Evolutionary conservation across 2,113 vertebrate species (phyloP).

Genomic region (Synchiropus splendidus): DNA sequence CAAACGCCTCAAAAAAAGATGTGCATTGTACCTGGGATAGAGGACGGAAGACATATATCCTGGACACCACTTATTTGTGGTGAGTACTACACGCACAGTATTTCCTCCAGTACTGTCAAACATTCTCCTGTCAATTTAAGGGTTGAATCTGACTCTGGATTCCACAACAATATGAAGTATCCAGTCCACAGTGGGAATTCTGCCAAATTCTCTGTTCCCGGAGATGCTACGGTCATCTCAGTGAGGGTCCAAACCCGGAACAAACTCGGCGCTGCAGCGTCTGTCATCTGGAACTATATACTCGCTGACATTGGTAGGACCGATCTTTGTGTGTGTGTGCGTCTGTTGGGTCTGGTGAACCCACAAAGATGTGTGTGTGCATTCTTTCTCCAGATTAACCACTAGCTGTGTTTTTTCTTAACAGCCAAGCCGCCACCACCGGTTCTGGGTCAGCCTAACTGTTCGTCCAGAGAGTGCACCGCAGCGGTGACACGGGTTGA

Average conservation of each 20-base stretch:
- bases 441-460: conserved; percentile 10
- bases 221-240: conserved; percentile 26
- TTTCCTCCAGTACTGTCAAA: too few relatives aligned
- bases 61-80: conserved; percentile 24
- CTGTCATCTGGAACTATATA: conserved; percentile 24
- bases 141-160: too few relatives aligned
- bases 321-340: neutral
- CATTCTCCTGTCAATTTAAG: neutral
- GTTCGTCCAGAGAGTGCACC: conserved; percentile 38
- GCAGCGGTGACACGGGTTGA: conserved; percentile 13
- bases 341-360: neutral
- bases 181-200: conserved; percentile 6
- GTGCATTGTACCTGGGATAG: conserved; percentile 56
- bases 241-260: conserved; percentile 41
- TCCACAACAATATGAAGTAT: neutral
- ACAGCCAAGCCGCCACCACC: conserved; percentile 40
- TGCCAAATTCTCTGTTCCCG: conserved; percentile 18
- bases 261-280: conserved; percentile 30
- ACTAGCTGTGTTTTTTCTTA: conserved; percentile 3
- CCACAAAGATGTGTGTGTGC: neutral
- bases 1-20: conserved; percentile 9
- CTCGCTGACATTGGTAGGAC: conserved; percentile 60
- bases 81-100: conserved; percentile 22
- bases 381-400: neutral
- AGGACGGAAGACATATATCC: conserved; percentile 46